These are phyloP conservation scores for Channa maculata DNA, from an alignment of 2,113 vertebrate genomes.

Conservation along the genomic window DNA sequence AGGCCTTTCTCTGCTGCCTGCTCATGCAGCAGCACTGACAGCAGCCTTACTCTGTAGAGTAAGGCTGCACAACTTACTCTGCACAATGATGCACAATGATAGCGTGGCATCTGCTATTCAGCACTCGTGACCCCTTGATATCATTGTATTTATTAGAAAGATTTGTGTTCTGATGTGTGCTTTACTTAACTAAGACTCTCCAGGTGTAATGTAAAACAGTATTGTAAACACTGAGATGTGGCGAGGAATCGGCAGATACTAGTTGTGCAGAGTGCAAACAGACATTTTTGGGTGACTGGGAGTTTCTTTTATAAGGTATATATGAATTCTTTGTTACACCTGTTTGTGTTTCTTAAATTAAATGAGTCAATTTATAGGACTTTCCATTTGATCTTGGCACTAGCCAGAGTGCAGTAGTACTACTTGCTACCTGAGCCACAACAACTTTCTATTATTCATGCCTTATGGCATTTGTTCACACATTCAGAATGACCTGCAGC, in stretches of 20 bases:
- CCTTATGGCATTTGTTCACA: conserved; percentile 53
- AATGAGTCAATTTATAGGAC: conserved; percentile 10
- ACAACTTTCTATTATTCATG: conserved; percentile 60
- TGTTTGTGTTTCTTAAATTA: neutral
- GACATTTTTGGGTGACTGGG: neutral
- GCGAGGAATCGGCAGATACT: neutral
- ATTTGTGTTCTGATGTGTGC: conserved; percentile 25
- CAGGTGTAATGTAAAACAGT: conserved; percentile 11
- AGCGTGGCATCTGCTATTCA: conserved; percentile 58
- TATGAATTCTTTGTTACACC: conserved; percentile 23
- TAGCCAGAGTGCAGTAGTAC: conserved; percentile 18
- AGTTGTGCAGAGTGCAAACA: neutral
- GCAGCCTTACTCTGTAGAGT: conserved; percentile 44
- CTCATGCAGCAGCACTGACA: conserved; percentile 59
- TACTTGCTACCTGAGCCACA: conserved; percentile 33
- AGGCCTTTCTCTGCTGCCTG: conserved; percentile 67
- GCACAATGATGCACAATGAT: conserved; percentile 33
- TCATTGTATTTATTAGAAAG: conserved; percentile 35
- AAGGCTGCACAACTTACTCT: too few species aligned
- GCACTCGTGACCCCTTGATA: conserved; percentile 31
- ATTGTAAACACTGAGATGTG: neutral
- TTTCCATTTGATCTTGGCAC: conserved; percentile 38
- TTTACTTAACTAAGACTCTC: conserved; percentile 24
- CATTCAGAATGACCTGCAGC: conserved; percentile 54
- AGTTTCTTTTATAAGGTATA: conserved; percentile 15